phyloP scores from a whole-genome alignment of 2,113 vertebrate species.

The Cryptomyrus ogoouensis region DNA sequence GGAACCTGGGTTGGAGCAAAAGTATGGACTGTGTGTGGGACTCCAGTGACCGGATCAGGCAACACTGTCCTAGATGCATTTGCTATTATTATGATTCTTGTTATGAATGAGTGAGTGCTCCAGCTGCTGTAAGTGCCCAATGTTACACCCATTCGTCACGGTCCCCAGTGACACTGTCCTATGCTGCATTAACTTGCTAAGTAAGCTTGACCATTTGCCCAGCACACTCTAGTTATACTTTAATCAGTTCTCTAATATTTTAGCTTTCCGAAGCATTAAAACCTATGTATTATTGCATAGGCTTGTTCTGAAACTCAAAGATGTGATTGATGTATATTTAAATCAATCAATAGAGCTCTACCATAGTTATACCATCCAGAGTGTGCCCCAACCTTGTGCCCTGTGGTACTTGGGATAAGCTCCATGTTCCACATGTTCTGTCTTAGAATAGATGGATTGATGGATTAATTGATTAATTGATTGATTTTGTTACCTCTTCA shows the following conservation, averaged over 20 bases:
- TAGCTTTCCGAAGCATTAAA: not conserved
- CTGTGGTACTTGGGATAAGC: not conserved
- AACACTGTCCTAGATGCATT: not conserved
- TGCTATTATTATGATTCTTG: not conserved
- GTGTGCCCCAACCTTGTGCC: not conserved
- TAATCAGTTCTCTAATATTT: not conserved
- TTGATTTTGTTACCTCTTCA: not conserved
- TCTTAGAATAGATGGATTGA: not conserved
- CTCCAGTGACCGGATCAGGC: not conserved
- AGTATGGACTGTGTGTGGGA: not conserved
- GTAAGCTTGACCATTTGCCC: not conserved
- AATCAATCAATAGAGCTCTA: not conserved
- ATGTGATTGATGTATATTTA: not conserved
- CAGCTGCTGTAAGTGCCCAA: not conserved
- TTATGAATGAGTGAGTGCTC: not conserved
- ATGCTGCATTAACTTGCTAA: not conserved
- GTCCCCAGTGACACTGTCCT: not conserved
- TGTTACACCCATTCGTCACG: accelerated
- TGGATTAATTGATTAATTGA: not conserved
- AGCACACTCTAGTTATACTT: not conserved
- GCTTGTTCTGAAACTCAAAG: not conserved
- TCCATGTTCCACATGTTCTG: not conserved
- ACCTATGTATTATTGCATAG: not conserved
- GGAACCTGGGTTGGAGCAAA: not conserved
- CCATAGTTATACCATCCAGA: not conserved